These are phyloP conservation scores for Helicoverpa armigera DNA, from an alignment of 1,140 invertebrate genomes.

Conservation along the genomic window DNA sequence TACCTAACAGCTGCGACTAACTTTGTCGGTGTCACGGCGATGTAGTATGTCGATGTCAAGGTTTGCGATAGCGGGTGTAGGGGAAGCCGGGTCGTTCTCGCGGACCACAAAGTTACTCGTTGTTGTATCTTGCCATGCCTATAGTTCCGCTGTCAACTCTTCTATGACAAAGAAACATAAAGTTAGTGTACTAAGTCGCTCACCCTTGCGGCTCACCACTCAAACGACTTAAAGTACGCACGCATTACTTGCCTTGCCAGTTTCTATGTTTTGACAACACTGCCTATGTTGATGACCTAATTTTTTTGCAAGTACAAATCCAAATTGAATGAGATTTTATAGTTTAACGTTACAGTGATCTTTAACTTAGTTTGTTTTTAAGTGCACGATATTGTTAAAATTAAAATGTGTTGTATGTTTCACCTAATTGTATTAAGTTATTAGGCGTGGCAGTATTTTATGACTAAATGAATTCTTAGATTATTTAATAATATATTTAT, in stretches of 20 bases:
- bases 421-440: conserved; percentile 83
- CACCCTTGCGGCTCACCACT: conserved; percentile 58
- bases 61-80: conserved; percentile 59
- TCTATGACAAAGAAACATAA: conserved; percentile 81
- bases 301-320: conserved; percentile 85
- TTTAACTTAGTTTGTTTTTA: conserved; percentile 84
- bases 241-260: conserved; percentile 84
- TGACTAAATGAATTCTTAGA: conserved; percentile 75
- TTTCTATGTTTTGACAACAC: conserved; percentile 85
- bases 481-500: conserved; percentile 82
- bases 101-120: conserved; percentile 68
- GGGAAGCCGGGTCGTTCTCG: conserved; percentile 68
- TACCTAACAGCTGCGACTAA: conserved; percentile 79
- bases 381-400: conserved; percentile 85
- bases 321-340: conserved; percentile 85
- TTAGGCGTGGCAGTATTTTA: conserved; percentile 84
- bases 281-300: conserved; percentile 81
- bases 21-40: conserved; percentile 68
- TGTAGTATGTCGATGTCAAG: conserved; percentile 49
- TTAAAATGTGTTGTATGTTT: conserved; percentile 84
- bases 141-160: conserved; percentile 80
- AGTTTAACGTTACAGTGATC: conserved; percentile 84
- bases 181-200: conserved; percentile 55
- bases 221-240: conserved; percentile 75
- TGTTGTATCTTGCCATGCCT: conserved; percentile 57